Evolutionary conservation across 2,888 invertebrate genomes (phyloP).

Genomic region (Drosophila phalerata): DNA sequence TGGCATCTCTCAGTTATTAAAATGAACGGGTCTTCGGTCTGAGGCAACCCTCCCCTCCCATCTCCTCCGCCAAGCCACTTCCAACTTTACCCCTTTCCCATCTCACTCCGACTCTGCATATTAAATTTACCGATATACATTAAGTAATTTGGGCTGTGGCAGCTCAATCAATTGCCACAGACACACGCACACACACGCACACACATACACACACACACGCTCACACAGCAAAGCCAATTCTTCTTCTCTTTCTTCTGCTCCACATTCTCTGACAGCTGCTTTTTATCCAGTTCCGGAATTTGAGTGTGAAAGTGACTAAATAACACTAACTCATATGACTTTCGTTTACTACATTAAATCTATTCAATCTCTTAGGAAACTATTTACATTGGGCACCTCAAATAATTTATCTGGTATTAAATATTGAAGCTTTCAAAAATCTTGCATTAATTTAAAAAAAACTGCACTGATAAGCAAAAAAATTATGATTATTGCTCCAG

Average conservation of each 20-base stretch:
- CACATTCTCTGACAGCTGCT: slow-evolving; percentile 22
- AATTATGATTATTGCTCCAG: no score
- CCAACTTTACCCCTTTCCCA: no score
- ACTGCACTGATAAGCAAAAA: no score
- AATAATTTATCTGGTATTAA: no score
- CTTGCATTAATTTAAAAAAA: no score
- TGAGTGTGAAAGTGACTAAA: slow-evolving; percentile 3
- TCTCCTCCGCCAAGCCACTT: background rate
- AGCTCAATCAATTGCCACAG: slow-evolving; percentile 58
- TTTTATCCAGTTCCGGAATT: background rate
- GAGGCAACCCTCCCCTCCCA: no score
- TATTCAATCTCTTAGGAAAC: no score
- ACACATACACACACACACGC: no score
- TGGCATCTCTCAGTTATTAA: slow-evolving; percentile 64
- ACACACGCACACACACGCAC: slow-evolving; percentile 1
- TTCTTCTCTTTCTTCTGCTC: slow-evolving; percentile 1
- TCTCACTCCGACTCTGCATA: slow-evolving; percentile 3
- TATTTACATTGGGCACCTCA: no score
- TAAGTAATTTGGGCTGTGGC: slow-evolving; percentile 42
- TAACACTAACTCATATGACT: background rate
- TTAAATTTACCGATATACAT: slow-evolving; percentile 59
- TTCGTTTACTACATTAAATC: no score
- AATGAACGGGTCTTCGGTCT: slow-evolving; percentile 46
- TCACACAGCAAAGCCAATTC: background rate
- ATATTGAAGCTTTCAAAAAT: no score